Evolutionary conservation across 2,888 invertebrate species (phyloP), one percentile per base, ranked within the genome.

Genomic region (Stenichneumon culpator): DNA sequence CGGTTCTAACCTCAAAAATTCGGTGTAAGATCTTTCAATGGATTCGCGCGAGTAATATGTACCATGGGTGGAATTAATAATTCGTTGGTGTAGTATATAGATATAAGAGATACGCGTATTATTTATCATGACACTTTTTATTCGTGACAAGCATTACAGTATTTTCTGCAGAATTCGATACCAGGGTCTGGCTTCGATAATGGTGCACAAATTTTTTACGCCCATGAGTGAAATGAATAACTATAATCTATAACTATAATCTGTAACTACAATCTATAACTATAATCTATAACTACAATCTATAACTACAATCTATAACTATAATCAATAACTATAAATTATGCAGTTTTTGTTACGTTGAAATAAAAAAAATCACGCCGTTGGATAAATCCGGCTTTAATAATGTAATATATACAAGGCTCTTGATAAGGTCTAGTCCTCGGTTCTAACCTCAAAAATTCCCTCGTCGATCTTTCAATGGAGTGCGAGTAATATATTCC

Each of bases 321-420:
- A 28, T 32, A 32, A 32, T 32, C 32, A 0, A 4, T 4, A 32
- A 32, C 39, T 39, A 54, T 22, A 19, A 54, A 54, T 54, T 11
- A 7, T 54, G 9, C 9, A 54, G 22, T 54, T 19, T 54, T 22
- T 22, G 39, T 22, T 9, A n/a, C 22, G 54, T 54, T 22, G 11
- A 11, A 25, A 57, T 19, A 3, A 57, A 57, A 57, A 57, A 14
- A 3, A 2, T 39, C 11, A 39, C 54, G 47, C 16, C 22, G 28
- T 74, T n/a, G 36, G 44, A 70, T 83, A 75, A 69, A 79, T 74
- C 63, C 3, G 32, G 9, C 39, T 39, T 11, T 39, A 11, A 11
- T 39, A 63, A 25, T 16, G 6, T 32, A 3, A 28, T n/a, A 47
- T 3, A 5, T 16, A 32, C n/a, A 9, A 32, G 28, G 7, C 32